Base-by-base conservation (phyloP, 2,797 vertebrate genomes). In the Gymnodraco acuticeps region DNA sequence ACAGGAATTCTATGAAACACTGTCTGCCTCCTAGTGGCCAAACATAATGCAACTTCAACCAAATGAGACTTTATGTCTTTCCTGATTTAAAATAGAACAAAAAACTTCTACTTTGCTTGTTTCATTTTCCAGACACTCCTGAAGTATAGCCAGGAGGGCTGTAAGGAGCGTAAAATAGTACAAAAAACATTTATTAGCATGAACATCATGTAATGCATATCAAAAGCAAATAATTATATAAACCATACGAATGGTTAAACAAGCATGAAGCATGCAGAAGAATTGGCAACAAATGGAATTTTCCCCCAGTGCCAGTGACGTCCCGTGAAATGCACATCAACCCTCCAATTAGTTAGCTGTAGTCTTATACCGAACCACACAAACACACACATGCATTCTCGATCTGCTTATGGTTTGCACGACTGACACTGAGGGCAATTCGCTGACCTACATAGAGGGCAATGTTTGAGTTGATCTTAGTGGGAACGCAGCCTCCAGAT, bases 371-470 rank as follows among this genome's bases (percentile, higher is more conserved):
- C 42, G 63, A 58, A 71, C 73, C 41, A 56, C 64, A 42, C 42
- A 56, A 41, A 48, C 42, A 33, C 23, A 66, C 64, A 3, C 52
- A 45, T 0, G 43, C 83, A 72, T 73, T 73, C 80, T 76, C 54
- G 54, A 85, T 83, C 80, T 84, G 85, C 86, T 88, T 78, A 70
- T 68, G 72, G 63, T 83, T 87, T 77, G 70, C 67, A 62, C 70
- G 56, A 78, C 80, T 84, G 82, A 84, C 80, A 86, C 81, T 81
- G 82, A 87, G 80, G 87, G 84, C 82, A 83, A 77, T 82, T 84
- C 55, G 84, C 73, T 95, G 93, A 94, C 94, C 93, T 93, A 94
- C 81, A 92, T 93, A 86, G 70, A 72, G 50, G 55, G 55, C 69
- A 33, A 68, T 66, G 84, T 84, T 86, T 80, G 71, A 89, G 66